Conservation (phyloP, 2,113 vertebrate genomes). For the Eira barbara region DNA sequence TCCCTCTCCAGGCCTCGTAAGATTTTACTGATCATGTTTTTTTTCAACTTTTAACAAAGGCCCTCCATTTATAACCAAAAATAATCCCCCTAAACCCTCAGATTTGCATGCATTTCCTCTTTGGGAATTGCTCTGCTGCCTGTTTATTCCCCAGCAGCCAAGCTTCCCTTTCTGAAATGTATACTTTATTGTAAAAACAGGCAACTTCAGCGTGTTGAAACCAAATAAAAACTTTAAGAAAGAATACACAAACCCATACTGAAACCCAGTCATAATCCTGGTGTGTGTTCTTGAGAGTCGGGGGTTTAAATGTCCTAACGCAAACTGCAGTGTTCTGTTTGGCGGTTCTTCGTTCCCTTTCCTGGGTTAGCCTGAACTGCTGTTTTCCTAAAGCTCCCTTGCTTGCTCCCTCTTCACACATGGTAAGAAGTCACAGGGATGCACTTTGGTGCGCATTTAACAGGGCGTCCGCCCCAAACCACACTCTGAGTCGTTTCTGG, state of each 20-base stretch:
- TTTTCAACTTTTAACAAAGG: slow-evolving; percentile 50
- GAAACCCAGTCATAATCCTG: background rate
- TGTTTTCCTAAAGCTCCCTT: background rate
- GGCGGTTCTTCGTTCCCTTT: background rate
- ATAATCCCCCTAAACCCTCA: background rate
- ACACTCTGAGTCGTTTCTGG: slow-evolving; percentile 77
- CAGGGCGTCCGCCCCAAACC: slow-evolving; percentile 73
- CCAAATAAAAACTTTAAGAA: slow-evolving; percentile 20
- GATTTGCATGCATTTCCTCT: background rate
- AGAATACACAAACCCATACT: background rate
- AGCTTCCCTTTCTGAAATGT: slow-evolving; percentile 29
- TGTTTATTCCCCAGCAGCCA: slow-evolving; percentile 33
- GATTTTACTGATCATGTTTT: background rate
- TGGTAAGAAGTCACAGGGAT: slow-evolving; percentile 21
- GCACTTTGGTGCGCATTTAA: slow-evolving; percentile 76
- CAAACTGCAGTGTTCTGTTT: background rate
- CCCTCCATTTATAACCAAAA: slow-evolving; percentile 28
- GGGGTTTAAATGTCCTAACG: background rate
- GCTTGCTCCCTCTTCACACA: background rate
- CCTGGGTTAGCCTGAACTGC: background rate
- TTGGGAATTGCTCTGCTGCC: background rate
- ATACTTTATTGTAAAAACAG: background rate
- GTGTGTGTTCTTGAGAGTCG: background rate
- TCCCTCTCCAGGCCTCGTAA: slow-evolving; percentile 12
- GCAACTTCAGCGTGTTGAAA: background rate